Percentiles rank a stretch among this genome's conserved stretches.
Conservation (phyloP, 2,888 invertebrate genomes). For the Blomia tropicalis region DNA sequence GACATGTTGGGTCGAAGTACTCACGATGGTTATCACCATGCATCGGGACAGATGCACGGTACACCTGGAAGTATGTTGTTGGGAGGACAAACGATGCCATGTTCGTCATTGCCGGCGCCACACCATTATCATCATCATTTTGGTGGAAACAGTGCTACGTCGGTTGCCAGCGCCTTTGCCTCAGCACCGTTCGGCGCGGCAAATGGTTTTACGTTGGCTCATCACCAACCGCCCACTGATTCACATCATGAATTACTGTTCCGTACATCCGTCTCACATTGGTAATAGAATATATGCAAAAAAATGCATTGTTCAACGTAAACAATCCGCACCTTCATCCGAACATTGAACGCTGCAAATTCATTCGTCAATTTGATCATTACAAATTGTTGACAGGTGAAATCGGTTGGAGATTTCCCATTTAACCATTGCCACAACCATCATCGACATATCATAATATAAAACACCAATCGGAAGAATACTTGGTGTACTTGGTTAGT, state of each 20-base stretch:
- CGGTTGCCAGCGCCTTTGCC: constrained; percentile 11
- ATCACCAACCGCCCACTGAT: constrained; percentile 17
- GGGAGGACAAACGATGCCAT: constrained; percentile 3
- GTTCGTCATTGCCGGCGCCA: constrained; percentile 2
- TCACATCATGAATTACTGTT: constrained; percentile 25
- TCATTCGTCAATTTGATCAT: no score
- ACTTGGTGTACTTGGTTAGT: no score
- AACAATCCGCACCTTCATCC: no score
- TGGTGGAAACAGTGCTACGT: background rate
- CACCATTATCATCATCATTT: constrained; percentile 23
- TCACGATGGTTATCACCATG: constrained; percentile 1
- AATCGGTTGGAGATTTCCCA: no score
- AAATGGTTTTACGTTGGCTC: constrained; percentile 16
- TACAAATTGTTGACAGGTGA: no score
- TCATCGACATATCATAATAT: no score
- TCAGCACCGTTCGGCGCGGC: constrained; percentile 17
- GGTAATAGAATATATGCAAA: background rate
- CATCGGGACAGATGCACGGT: constrained; percentile 1
- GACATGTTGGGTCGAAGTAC: no score
- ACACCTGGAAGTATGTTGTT: constrained; percentile 20
- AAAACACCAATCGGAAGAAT: no score
- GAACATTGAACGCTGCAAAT: no score
- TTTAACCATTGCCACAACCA: no score
- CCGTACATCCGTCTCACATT: constrained; percentile 21
- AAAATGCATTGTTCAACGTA: background rate